Evolutionary conservation across 2,888 invertebrate genomes (phyloP).

Genomic region (Trilocha varians): DNA sequence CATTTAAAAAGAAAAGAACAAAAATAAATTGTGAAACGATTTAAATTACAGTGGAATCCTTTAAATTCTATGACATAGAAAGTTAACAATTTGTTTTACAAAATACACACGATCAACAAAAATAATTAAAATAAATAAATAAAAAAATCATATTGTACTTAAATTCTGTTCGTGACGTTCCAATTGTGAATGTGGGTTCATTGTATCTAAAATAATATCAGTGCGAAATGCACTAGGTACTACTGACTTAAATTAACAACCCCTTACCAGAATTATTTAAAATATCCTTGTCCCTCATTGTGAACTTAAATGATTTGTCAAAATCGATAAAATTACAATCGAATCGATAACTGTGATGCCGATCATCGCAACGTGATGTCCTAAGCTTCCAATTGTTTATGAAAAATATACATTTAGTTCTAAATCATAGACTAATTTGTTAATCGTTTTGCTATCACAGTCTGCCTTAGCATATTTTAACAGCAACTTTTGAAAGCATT

Average conservation of each 20-base stretch:
- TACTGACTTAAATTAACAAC: too few species aligned
- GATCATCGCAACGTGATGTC: too few species aligned
- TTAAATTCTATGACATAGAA: background rate
- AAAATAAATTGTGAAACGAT: too few species aligned
- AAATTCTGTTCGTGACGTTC: too few species aligned
- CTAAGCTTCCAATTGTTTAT: too few species aligned
- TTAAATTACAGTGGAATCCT: background rate
- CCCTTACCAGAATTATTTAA: too few species aligned
- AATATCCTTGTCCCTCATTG: too few species aligned
- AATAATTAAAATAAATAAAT: background rate
- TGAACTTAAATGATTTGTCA: too few species aligned
- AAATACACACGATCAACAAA: background rate
- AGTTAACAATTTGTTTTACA: background rate
- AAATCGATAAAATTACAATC: too few species aligned
- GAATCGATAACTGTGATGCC: too few species aligned
- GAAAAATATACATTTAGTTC: background rate
- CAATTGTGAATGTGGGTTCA: too few species aligned
- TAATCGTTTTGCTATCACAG: background rate
- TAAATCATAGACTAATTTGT: background rate
- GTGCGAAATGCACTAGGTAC: background rate
- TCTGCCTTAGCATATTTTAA: background rate
- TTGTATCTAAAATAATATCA: slow-evolving; percentile 9
- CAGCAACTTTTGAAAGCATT: background rate
- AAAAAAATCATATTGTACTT: too few species aligned
- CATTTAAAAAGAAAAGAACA: background rate